Base-by-base conservation (phyloP, 2,888 invertebrate species). In the Andrena dorsata region DNA sequence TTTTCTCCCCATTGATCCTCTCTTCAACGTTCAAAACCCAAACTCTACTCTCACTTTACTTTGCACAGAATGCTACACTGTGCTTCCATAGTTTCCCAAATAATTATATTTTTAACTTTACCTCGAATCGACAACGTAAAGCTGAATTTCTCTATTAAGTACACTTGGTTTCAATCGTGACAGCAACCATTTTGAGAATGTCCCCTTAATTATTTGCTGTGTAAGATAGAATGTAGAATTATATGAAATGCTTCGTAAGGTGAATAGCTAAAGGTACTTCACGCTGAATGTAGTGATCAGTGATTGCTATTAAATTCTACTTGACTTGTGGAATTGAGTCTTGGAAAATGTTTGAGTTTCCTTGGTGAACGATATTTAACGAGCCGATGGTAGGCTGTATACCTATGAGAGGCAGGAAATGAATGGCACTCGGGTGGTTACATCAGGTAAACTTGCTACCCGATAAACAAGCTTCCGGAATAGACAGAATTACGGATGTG, bases 381-480 rank as follows among this genome's bases (percentile, higher is more conserved):
- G 7, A 7, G 23, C 41, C 64, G 28, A 69, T 47, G 63, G 13
- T 20, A 6, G 58, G 2, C n/a, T 41, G 66, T 61, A 30, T 71
- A 32, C 32, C 8, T 32, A 28, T 56, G 47, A 8, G 8, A 20
- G 35, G 10, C 20, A 58, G 63, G 68, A 51, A 80, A 68, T 73
- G 68, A 81, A 73, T 73, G 64, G 30, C 73, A 68, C 80, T 51
- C 68, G 81, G 49, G 49, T 16, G 58, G 58, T 47, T 69, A 73
- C 35, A 69, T 69, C 58, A 49, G 41, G 73, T 58, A 73, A 68
- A 80, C 80, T 73, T n/a, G 73, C 64, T 30, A 58, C 56, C 56
- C 73, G 80, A 80, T 81, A 81, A 81, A 80, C 81, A 80, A 73
- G 80, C 73, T 81, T 56, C 66, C 80, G 53, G 28, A 28, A 72